Percentiles rank a stretch among this genome's conserved stretches.
These are phyloP conservation scores for Lycopodina hypogea DNA, from an alignment of 37 sponge, comb jelly and placozoan genomes.

Conservation along the genomic window DNA sequence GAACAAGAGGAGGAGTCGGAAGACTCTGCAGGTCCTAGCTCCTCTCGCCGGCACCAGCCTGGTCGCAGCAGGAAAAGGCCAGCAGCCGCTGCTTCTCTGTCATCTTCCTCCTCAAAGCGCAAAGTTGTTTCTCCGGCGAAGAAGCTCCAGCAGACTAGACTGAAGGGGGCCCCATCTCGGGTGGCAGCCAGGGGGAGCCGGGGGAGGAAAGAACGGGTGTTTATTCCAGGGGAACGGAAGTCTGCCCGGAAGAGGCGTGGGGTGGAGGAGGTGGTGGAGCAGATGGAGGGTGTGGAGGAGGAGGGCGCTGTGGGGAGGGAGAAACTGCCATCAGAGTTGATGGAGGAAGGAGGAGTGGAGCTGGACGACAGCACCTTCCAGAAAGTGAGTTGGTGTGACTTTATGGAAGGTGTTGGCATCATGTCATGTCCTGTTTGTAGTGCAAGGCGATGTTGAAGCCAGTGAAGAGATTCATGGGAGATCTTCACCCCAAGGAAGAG, in stretches of 20 bases:
- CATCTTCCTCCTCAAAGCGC: background rate
- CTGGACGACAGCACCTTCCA: constrained; percentile 53
- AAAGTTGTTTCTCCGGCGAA: too few species aligned
- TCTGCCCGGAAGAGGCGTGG: constrained; percentile 14
- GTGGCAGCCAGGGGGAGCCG: constrained; percentile 4
- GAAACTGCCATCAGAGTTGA: background rate
- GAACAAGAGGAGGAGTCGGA: background rate
- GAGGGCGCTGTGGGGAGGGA: constrained; percentile 14
- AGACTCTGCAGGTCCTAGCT: background rate
- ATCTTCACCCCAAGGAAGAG: constrained; percentile 49
- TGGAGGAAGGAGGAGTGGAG: constrained; percentile 22
- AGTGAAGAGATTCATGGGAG: constrained; percentile 64
- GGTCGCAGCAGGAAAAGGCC: too few species aligned
- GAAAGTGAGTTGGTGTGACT: constrained; percentile 18
- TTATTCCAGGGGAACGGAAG: background rate
- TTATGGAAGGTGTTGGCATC: background rate
- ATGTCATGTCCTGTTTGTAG: background rate
- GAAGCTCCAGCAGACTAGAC: background rate
- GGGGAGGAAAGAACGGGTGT: constrained; percentile 16
- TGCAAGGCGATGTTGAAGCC: constrained; percentile 69
- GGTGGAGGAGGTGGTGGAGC: background rate
- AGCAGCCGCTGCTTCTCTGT: too few species aligned
- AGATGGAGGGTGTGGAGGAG: background rate
- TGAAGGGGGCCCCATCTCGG: background rate
- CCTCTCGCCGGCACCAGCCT: background rate